Evolutionary conservation across 2,797 vertebrate genomes (phyloP).

Genomic region (Centropyge bicolor): DNA sequence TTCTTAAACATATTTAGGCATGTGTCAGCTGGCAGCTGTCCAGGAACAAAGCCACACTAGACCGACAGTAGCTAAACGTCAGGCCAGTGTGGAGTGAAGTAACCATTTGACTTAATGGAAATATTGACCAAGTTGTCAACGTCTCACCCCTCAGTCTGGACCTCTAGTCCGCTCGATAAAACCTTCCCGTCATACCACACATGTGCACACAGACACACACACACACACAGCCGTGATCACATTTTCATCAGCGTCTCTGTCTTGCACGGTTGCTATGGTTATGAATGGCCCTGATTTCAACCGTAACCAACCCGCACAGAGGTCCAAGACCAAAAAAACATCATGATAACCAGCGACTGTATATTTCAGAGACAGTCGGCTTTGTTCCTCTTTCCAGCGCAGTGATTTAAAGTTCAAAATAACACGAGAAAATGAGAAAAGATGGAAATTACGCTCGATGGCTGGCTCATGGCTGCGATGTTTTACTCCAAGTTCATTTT

Average conservation of each 20-base stretch:
- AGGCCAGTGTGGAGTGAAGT: constrained; percentile 52
- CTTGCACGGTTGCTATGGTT: constrained; percentile 65
- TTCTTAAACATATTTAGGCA: constrained; percentile 5
- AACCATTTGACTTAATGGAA: constrained; percentile 75
- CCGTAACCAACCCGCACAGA: constrained; percentile 44
- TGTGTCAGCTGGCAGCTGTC: constrained; percentile 39
- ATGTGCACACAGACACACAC: constrained; percentile 28
- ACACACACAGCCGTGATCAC: constrained; percentile 42
- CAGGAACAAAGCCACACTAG: constrained; percentile 43
- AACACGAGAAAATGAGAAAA: constrained; percentile 51
- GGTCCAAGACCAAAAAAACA: constrained; percentile 49
- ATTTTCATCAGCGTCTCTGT: constrained; percentile 61
- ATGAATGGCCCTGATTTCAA: constrained; percentile 56
- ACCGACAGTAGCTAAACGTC: constrained; percentile 47
- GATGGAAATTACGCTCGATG: constrained; percentile 39
- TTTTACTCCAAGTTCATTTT: constrained; percentile 42
- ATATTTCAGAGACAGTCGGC: constrained; percentile 51
- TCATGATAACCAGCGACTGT: constrained; percentile 62
- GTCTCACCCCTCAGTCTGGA: constrained; percentile 61
- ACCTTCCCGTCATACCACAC: constrained; percentile 67
- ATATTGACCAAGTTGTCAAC: constrained; percentile 69
- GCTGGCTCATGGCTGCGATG: not conserved
- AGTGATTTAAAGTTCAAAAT: constrained; percentile 55
- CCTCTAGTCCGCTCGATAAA: constrained; percentile 70
- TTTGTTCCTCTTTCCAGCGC: constrained; percentile 50